Percentiles rank a stretch among this genome's conserved stretches.
These are phyloP conservation scores for Albula goreensis DNA, from an alignment of 2,113 vertebrate species.

Conservation along the genomic window DNA sequence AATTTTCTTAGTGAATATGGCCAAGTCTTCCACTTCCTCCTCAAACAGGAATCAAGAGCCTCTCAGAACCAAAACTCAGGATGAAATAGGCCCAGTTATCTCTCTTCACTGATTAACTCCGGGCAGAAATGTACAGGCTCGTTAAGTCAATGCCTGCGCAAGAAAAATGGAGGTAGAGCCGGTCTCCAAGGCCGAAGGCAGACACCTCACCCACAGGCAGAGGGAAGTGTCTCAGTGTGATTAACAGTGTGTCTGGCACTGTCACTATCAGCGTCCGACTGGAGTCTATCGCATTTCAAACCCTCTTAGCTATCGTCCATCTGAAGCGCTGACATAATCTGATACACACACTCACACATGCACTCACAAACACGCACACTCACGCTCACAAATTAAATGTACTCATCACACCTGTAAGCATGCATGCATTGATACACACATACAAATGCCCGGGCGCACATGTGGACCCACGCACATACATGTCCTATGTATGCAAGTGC, in stretches of 20 bases:
- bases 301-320: neutral
- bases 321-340: neutral
- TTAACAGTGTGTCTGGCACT: slow-evolving; percentile 1
- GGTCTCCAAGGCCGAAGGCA: slow-evolving; percentile 5
- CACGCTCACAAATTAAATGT: neutral
- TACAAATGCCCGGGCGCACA: too few species aligned
- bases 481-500: too few species aligned
- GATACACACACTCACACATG: neutral
- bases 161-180: neutral
- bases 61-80: neutral
- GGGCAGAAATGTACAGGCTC: slow-evolving; percentile 2
- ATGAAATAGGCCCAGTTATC: neutral
- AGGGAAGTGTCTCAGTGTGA: neutral
- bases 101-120: neutral
- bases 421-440: too few species aligned
- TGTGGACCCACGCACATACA: too few species aligned
- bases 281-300: neutral
- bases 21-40: neutral
- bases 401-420: too few species aligned
- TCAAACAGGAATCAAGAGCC: neutral
- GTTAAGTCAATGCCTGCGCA: neutral
- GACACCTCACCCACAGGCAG: neutral
- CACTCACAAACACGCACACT: neutral
- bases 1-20: neutral
- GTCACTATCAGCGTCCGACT: neutral